phyloP scores from a whole-genome alignment of 2,888 invertebrate species.

The Cryptus armator region DNA sequence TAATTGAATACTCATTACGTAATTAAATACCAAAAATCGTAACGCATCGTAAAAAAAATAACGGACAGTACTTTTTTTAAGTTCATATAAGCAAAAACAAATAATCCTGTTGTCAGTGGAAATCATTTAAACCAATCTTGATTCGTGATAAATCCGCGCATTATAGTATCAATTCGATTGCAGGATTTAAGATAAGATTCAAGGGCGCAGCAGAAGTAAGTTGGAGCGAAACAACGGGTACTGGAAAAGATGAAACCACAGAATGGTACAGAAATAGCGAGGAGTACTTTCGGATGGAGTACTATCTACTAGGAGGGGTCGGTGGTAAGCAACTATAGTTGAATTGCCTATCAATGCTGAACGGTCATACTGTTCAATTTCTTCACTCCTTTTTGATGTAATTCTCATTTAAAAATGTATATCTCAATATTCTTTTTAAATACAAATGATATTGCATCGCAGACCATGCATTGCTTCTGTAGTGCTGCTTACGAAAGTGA shows the following conservation, averaged over 20 bases:
- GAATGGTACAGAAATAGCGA: slow-evolving; percentile 87
- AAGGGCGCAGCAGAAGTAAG: slow-evolving; percentile 72
- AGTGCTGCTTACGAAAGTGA: background rate
- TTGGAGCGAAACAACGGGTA: slow-evolving; percentile 38
- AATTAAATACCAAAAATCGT: too few relatives aligned
- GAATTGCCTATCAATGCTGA: background rate
- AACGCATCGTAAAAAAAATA: too few relatives aligned
- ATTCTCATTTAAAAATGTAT: too few relatives aligned
- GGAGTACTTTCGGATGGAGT: slow-evolving; percentile 91
- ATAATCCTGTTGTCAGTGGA: slow-evolving; percentile 77
- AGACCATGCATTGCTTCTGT: too few relatives aligned
- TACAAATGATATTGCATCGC: too few relatives aligned
- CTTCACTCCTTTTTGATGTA: too few relatives aligned
- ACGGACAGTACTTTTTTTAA: background rate
- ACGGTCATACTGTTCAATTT: too few relatives aligned
- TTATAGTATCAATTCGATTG: slow-evolving; percentile 85
- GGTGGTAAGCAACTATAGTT: slow-evolving; percentile 80
- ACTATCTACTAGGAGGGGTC: slow-evolving; percentile 88
- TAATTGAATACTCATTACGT: too few relatives aligned
- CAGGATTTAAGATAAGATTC: slow-evolving; percentile 87
- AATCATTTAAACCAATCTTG: too few relatives aligned
- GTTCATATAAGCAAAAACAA: background rate
- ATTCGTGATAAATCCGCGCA: too few relatives aligned
- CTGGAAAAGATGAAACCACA: slow-evolving; percentile 67
- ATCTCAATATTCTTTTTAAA: too few relatives aligned